Base-by-base conservation (phyloP, 2,113 vertebrate species). In the Grantiella picta region DNA sequence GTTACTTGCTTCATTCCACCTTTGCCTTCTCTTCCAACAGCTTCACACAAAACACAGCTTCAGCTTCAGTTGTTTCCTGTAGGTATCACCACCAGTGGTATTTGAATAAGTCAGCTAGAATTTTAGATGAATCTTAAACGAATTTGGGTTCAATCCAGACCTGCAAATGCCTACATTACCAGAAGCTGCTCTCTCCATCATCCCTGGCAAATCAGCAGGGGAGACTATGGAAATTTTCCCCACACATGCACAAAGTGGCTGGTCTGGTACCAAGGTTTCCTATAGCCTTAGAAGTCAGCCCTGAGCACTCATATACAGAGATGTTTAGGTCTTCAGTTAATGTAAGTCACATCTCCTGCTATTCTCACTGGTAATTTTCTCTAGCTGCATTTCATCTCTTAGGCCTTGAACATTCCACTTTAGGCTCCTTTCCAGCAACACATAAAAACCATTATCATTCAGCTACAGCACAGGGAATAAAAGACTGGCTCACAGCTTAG, bases 281-380 rank as follows among this genome's bases (percentile, higher is more conserved):
- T 69, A 14, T 54, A 90, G 83, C 44, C 57, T 47, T 63, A 50
- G 60, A 73, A 82, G 64, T 90, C 90, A 92, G 64, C 63, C 73
- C 89, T 70, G 57, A 86, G 80, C 49, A 59, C 38, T 85, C 18
- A 22, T 12, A 44, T 38, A 72, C 82, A n/a, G 65, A 92, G 77
- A 87, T 89, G 64, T 82, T 96, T 63, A 90, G 75, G 76, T 85
- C 87, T 79, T 85, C 7, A 18, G 89, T 89, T 95, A 95, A 93
- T 65, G 57, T 76, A 56, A 89, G 49, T 78, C 83, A 92, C 66
- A 72, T 79, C 57, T 89, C 69, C 57, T 56, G 69, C 70, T 94
- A 52, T 91, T 94, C 95, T 97, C 86, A 52, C 57, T 72, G 83
- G 89, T 94, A 78, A 91, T 93, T 91, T 95, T 76, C 71, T 93